A percentile compares a stretch with the other conserved stretches of the same genome.
phyloP scores from a whole-genome alignment of 2,113 vertebrate genomes.

The Todiramphus chloris region DNA sequence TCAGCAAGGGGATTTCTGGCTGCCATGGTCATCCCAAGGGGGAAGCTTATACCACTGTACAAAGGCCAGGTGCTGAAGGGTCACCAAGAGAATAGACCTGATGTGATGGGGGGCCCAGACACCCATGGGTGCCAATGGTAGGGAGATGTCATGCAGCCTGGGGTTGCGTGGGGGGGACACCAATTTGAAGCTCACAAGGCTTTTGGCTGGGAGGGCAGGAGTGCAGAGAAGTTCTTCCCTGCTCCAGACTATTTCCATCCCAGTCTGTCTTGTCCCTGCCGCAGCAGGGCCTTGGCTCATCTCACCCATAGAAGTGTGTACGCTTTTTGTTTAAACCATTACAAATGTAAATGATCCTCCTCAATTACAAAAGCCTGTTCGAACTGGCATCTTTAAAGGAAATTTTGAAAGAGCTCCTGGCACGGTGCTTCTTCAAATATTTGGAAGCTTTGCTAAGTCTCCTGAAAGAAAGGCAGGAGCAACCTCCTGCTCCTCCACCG shows the following conservation, averaged over 20 bases:
- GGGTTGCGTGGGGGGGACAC: not conserved
- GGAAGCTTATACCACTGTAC: not conserved
- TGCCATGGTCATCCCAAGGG: not conserved
- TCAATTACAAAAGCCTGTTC: conserved; percentile 51
- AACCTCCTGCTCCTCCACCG: not conserved
- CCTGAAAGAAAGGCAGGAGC: not conserved
- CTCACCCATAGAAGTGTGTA: not conserved
- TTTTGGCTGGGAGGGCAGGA: not conserved
- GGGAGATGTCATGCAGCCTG: not conserved
- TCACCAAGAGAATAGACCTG: not conserved
- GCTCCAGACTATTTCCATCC: not conserved
- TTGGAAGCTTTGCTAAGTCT: conserved; percentile 40
- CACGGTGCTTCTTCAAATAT: conserved; percentile 13
- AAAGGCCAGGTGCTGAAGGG: not conserved
- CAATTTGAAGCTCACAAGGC: not conserved
- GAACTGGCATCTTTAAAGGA: conserved; percentile 46
- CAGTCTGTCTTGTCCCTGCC: not conserved
- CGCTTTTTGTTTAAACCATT: conserved; percentile 45
- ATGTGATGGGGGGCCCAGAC: not conserved
- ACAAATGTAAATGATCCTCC: conserved; percentile 42
- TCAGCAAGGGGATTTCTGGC: not conserved
- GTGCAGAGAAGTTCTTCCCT: not conserved
- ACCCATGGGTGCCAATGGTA: not conserved
- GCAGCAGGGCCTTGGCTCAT: not conserved
- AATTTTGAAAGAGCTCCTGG: conserved; percentile 53